phyloP scores from a whole-genome alignment of 2,113 vertebrate species.

The Panthera uncia region DNA sequence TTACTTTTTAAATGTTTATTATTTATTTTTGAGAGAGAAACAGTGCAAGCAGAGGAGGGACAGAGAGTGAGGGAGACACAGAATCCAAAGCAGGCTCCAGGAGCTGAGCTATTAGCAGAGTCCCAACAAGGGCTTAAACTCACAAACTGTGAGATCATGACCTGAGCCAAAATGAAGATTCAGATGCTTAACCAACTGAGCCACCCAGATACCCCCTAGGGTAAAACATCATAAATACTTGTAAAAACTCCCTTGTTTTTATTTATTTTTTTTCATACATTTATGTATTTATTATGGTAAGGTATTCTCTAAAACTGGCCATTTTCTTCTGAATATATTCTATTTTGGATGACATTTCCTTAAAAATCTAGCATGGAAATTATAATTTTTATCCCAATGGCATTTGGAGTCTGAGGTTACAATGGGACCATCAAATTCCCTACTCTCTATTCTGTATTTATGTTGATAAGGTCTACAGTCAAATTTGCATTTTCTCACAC shows the following conservation, averaged over 20 bases:
- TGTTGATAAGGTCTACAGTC: constrained; percentile 12
- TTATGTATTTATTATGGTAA: not conserved
- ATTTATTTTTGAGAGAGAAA: too few relatives aligned
- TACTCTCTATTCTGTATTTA: not conserved
- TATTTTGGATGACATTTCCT: not conserved
- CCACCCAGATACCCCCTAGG: not conserved
- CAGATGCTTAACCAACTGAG: too few relatives aligned
- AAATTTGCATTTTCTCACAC: constrained; percentile 55
- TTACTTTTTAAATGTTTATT: too few relatives aligned
- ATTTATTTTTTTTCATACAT: not conserved
- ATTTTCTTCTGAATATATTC: not conserved
- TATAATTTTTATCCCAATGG: not conserved
- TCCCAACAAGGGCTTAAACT: too few relatives aligned
- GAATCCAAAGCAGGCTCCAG: too few relatives aligned
- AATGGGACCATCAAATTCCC: not conserved
- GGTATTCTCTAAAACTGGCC: not conserved
- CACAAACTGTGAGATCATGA: too few relatives aligned
- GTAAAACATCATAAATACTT: not conserved
- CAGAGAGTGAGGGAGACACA: too few relatives aligned
- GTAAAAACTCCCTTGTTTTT: not conserved
- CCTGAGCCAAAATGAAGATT: too few relatives aligned
- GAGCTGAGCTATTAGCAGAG: too few relatives aligned
- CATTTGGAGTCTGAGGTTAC: not conserved
- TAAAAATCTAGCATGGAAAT: not conserved
- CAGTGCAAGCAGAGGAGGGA: too few relatives aligned